phyloP scores from a whole-genome alignment of 2,888 invertebrate genomes.

The Conops quadrifasciatus region DNA sequence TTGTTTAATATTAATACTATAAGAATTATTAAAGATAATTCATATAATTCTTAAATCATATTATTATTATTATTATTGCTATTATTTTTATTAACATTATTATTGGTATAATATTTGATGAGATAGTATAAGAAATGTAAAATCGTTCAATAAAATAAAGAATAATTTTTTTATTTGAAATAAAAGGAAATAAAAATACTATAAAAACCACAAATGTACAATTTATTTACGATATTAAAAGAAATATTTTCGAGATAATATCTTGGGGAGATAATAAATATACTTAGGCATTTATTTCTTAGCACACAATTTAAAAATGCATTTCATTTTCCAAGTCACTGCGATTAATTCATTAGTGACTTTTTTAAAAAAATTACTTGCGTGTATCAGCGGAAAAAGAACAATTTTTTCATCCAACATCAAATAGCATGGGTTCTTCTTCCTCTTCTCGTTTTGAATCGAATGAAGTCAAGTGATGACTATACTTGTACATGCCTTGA shows the following conservation, averaged over 20 bases:
- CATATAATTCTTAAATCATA: background rate
- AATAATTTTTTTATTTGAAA: conserved; percentile 46
- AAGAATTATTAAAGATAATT: conserved; percentile 14
- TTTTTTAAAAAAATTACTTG: too few species aligned
- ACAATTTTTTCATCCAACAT: too few species aligned
- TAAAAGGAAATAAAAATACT: conserved; percentile 35
- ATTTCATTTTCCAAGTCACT: too few species aligned
- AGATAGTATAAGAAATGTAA: conserved; percentile 14
- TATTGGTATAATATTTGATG: conserved; percentile 3
- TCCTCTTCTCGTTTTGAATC: too few species aligned
- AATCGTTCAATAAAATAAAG: conserved; percentile 31
- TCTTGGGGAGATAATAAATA: conserved; percentile 6
- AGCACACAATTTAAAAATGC: too few species aligned
- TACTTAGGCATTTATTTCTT: too few species aligned
- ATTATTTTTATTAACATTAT: conserved; percentile 1
- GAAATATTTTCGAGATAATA: too few species aligned
- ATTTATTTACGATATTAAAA: background rate
- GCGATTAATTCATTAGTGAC: too few species aligned
- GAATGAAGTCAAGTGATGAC: too few species aligned
- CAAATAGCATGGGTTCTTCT: too few species aligned
- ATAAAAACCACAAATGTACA: conserved; percentile 44
- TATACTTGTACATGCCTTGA: too few species aligned
- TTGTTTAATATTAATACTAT: conserved; percentile 18
- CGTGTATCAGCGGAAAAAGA: too few species aligned
- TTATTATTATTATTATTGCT: conserved; percentile 3